Evolutionary conservation across 2,113 vertebrate species (phyloP).

Genomic region (Oryzias melastigma): DNA sequence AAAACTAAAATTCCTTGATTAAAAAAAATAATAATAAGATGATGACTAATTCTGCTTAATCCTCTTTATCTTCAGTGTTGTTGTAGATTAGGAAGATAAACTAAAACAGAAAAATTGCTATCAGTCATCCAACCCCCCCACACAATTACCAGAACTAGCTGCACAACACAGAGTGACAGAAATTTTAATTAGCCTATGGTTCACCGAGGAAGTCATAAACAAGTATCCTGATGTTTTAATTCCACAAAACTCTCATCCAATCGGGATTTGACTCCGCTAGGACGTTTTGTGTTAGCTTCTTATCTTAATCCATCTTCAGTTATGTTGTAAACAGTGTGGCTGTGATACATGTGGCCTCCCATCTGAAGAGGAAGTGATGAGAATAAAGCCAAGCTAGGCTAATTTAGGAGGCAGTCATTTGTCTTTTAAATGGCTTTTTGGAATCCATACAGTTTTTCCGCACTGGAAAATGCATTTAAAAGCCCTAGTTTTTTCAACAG

Average conservation of each 20-base stretch:
- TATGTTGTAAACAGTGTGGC: not conserved
- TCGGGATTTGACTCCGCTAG: too few species aligned
- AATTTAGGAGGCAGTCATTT: too few species aligned
- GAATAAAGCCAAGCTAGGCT: too few species aligned
- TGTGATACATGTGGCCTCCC: not conserved
- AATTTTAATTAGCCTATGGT: constrained; percentile 7
- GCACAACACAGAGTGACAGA: constrained; percentile 10
- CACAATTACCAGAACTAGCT: constrained; percentile 1
- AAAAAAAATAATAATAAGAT: not conserved
- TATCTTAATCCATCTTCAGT: not conserved
- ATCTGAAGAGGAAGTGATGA: too few species aligned
- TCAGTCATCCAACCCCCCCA: not conserved
- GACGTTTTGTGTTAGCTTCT: too few species aligned
- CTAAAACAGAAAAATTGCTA: not conserved
- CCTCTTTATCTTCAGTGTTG: not conserved
- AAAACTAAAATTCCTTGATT: too few species aligned
- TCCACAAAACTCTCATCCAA: too few species aligned
- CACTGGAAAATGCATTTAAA: too few species aligned
- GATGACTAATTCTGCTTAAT: not conserved
- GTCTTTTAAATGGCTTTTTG: too few species aligned
- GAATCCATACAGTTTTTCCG: too few species aligned
- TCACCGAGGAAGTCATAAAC: not conserved
- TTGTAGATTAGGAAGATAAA: constrained; percentile 5
- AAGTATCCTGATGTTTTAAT: too few species aligned
- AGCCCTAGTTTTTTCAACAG: too few species aligned